Evolutionary conservation across 2,888 invertebrate genomes (phyloP).

Genomic region (Gymnosoma rotundatum): DNA sequence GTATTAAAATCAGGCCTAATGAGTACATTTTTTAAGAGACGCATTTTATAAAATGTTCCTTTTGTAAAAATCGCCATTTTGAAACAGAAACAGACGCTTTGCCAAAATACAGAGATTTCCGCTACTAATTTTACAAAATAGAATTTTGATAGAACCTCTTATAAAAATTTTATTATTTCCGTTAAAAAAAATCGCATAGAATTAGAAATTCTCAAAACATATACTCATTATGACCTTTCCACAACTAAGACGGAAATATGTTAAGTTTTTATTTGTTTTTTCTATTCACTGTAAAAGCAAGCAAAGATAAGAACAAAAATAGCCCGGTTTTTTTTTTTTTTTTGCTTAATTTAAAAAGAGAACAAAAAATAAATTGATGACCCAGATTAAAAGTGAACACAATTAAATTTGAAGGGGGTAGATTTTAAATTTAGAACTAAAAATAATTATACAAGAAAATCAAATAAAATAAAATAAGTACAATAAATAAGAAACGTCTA

Average conservation of each 20-base stretch:
- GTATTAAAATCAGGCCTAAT: too few relatives aligned
- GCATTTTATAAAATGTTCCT: too few relatives aligned
- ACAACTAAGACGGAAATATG: constrained; percentile 50
- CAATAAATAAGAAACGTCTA: constrained; percentile 5
- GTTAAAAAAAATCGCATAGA: too few relatives aligned
- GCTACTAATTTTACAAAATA: too few relatives aligned
- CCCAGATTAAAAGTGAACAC: constrained; percentile 41
- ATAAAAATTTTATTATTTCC: too few relatives aligned
- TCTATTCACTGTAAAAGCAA: constrained; percentile 14
- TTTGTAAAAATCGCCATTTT: too few relatives aligned
- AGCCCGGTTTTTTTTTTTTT: constrained; percentile 3
- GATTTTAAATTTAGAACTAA: constrained; percentile 34
- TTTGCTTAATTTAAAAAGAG: neutral
- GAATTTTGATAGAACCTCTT: too few relatives aligned
- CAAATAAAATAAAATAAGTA: constrained; percentile 17
- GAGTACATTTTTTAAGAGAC: too few relatives aligned
- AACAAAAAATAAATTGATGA: constrained; percentile 21
- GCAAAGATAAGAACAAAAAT: constrained; percentile 41
- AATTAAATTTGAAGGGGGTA: constrained; percentile 33
- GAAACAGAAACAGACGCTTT: too few relatives aligned
- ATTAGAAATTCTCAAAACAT: neutral
- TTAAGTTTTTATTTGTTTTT: constrained; percentile 1
- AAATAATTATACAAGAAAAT: constrained; percentile 30
- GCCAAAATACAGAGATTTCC: too few relatives aligned
- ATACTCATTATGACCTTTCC: neutral